Evolutionary conservation across 2,888 invertebrate genomes (phyloP).

Genomic region (Himalopsyche tibetana): DNA sequence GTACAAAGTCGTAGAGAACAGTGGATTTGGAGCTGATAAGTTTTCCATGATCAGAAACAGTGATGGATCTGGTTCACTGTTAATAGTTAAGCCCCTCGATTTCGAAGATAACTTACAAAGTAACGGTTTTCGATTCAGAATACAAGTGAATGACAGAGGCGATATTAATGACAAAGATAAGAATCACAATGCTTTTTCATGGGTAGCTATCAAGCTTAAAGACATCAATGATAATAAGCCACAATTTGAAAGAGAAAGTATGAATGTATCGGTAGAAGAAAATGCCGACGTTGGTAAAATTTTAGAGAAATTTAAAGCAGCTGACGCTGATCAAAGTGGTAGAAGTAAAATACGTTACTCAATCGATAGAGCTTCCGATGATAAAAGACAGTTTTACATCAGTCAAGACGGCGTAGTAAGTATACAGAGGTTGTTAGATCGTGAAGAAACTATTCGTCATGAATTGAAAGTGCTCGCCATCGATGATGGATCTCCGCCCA

Average conservation of each 20-base stretch:
- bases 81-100: conserved; percentile 75
- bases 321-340: conserved; percentile 86
- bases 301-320: conserved; percentile 85
- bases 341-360: conserved; percentile 83
- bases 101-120: conserved; percentile 75
- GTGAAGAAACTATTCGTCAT: conserved; percentile 86
- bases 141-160: conserved; percentile 74
- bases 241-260: conserved; percentile 77
- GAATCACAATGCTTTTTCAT: conserved; percentile 86
- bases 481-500: conserved; percentile 85
- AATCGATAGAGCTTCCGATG: conserved; percentile 84
- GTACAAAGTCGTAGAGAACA: conserved; percentile 73
- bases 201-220: conserved; percentile 77
- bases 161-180: conserved; percentile 87
- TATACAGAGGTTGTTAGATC: conserved; percentile 84
- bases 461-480: conserved; percentile 87
- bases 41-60: conserved; percentile 74
- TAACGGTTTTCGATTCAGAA: conserved; percentile 74
- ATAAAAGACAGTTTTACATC: conserved; percentile 85
- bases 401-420: conserved; percentile 86
- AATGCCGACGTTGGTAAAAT: conserved; percentile 84
- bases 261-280: conserved; percentile 83
- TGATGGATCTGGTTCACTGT: conserved; percentile 74
- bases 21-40: conserved; percentile 74
- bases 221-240: conserved; percentile 80